Base-by-base conservation (phyloP, 2,888 invertebrate species). In the Aphodius granarius region DNA sequence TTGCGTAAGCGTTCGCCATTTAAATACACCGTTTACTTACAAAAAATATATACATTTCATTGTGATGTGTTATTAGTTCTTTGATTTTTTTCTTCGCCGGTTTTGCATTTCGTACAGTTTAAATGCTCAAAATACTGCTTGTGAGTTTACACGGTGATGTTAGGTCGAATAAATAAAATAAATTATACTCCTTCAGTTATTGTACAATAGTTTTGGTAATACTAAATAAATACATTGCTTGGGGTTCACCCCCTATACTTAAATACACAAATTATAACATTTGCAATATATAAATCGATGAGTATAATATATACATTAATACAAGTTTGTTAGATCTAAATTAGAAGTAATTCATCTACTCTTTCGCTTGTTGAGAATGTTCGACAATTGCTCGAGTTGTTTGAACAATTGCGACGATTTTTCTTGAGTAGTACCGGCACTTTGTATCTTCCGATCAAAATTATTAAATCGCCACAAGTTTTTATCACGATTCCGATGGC, bases 241-340 rank as follows among this genome's bases (percentile, higher is more conserved):
- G 43, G 43, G 43, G 43, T 6, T 1, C 13, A 9, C 43, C 43
- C 43, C 43, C 43, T 0, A 43, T 43, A 43, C 43, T 43, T 43
- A 43, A 13, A n/a, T n/a, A 43, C 43, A 68, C 68, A 68, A 68
- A 68, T 68, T 68, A 68, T 68, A 68, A 68, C 68, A 68, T 68
- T 68, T 68, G 68, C 22, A 68, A 68, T 68, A 68, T 20, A 20
- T 20, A 68, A 20, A 64, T 64, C n/a, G 64, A n/a, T 15, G 64
- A 68, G 68, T 21, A 68, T n/a, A 21, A 68, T 68, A 21, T 68
- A 68, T 22, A 68, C 68, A 68, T 65, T 20, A 19, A 20, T 18
- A 20, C 21, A 5, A 19, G 19, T 4, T 66, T 66, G 16, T 19
- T 43, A 43, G 43, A 43, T 43, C 3, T n/a, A n/a, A n/a, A 43